Evolutionary conservation across 2,113 vertebrate genomes (phyloP).

Genomic region (Corvus cornix): DNA sequence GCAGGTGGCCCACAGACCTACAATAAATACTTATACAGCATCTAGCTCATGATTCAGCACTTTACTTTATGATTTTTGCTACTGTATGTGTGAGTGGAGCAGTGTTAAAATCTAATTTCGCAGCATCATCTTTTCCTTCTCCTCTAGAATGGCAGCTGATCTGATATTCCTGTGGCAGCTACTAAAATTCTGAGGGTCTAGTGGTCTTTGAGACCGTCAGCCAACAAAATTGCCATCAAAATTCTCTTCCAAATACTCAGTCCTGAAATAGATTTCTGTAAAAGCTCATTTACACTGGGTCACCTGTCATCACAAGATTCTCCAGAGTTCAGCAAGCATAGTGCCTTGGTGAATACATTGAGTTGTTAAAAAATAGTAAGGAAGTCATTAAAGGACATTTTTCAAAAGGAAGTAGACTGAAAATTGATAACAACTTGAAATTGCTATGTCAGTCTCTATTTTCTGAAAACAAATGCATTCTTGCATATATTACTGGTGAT

Average conservation of each 20-base stretch:
- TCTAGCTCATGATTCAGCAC: background rate
- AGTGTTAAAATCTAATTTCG: slow-evolving; percentile 48
- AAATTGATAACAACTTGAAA: background rate
- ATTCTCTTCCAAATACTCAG: slow-evolving; percentile 17
- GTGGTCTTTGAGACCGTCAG: slow-evolving; percentile 21
- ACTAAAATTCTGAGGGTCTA: background rate
- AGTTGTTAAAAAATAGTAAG: background rate
- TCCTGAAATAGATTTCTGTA: background rate
- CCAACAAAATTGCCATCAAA: background rate
- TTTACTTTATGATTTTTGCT: slow-evolving; percentile 21
- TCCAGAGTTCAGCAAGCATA: background rate
- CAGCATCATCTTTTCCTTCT: background rate
- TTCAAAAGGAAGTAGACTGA: background rate
- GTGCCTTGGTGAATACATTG: background rate
- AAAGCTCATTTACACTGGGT: background rate
- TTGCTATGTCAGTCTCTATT: background rate
- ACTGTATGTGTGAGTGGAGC: background rate
- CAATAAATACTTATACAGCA: background rate
- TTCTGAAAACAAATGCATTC: background rate
- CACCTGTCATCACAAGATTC: background rate
- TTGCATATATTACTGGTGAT: background rate
- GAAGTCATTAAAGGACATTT: background rate
- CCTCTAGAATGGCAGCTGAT: background rate
- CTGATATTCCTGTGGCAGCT: background rate
- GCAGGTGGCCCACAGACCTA: background rate